Base-by-base conservation (phyloP, 2,797 vertebrate genomes). In the Gouania willdenowi region DNA sequence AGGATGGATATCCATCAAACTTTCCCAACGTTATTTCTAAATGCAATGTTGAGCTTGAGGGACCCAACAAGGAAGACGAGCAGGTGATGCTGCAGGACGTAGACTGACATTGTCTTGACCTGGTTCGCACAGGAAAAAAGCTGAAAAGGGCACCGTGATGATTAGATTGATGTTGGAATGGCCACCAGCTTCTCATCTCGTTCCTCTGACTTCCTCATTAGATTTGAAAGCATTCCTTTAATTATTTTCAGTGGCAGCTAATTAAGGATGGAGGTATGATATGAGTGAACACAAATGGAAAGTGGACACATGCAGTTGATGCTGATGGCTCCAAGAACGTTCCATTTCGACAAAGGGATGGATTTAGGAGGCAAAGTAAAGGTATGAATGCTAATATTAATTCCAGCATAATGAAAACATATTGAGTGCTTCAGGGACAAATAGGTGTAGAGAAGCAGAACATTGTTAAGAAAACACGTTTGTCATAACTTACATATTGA, bases 121-220 rank as follows among this genome's bases (percentile, higher is more conserved):
- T n/a, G n/a, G 3, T 35, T 48, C 23, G 1, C 39, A 42, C 10
- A 1, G 55, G 53, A 57, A 70, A 38, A 18, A 38, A 57, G 15
- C 31, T 43, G 58, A 71, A 64, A 66, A 69, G 61, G 75, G 45
- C 66, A 61, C 14, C 1, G 17, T 9, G 45, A 66, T 77, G 73
- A 77, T 75, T 71, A 35, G 65, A 64, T 70, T 75, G 71, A 73
- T 78, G 79, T 48, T 34, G 40, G 27, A 73, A 47, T 48, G 57
- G 42, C 57, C 52, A 39, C 58, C 72, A 48, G 38, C 50, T 55
- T 45, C 48, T 56, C 61, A 37, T 59, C 71, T 66, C 64, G 65
- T 60, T 80, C 72, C 55, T 62, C 49, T 39, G 50, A 60, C 72
- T 67, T 41, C 18, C 56, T 74, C 56, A 63, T 81, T 77, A 69